Percentiles rank a stretch among this genome's conserved stretches.
Conservation (phyloP, 2,888 invertebrate species). For the Heterodera filipjevi region DNA sequence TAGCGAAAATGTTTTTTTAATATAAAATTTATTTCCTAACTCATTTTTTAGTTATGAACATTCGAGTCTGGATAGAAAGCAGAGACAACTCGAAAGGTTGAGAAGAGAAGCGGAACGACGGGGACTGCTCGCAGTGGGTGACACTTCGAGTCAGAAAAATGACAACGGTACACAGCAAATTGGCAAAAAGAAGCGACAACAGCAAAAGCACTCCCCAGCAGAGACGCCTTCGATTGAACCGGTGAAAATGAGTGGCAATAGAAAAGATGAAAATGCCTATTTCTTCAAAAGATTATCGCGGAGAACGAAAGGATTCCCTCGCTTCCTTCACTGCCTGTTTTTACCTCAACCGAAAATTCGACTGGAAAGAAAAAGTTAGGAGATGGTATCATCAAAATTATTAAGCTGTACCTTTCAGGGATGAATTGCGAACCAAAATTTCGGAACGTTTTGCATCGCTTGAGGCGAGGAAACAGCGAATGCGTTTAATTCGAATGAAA, state of each 20-base stretch:
- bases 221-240: constrained; percentile 4
- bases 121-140: constrained; percentile 15
- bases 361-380: not conserved
- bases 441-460: constrained; percentile 55
- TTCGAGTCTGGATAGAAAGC: constrained; percentile 34
- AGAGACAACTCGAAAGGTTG: constrained; percentile 38
- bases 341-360: constrained; percentile 3
- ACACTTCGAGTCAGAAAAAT: not conserved
- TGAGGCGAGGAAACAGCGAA: constrained; percentile 51
- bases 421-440: constrained; percentile 49
- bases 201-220: not conserved
- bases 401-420: constrained; percentile 18
- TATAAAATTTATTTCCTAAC: no score
- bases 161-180: not conserved
- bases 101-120: constrained; percentile 37
- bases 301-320: constrained; percentile 31
- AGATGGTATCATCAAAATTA: not conserved
- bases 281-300: constrained; percentile 1
- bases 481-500: constrained; percentile 47
- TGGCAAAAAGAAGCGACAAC: not conserved
- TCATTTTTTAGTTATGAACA: no score
- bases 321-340: constrained; percentile 12
- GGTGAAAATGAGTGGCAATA: not conserved
- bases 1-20: no score
- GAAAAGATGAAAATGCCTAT: no score